These are phyloP conservation scores for Tetranychus urticae DNA, from an alignment of 1,140 invertebrate species.

Conservation along the genomic window DNA sequence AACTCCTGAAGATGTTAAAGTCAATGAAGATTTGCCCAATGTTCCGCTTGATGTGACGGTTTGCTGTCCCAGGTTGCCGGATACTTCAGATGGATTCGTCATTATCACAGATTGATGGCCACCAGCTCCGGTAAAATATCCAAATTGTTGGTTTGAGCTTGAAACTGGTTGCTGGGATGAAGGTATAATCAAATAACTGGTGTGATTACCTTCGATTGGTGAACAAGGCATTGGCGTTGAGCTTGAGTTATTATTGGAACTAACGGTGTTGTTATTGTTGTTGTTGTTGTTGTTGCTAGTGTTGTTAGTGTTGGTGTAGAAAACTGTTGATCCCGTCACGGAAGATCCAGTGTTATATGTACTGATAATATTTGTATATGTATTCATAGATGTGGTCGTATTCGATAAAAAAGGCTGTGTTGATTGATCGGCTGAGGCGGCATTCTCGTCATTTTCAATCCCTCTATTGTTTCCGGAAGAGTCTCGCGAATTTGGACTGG, in stretches of 20 bases:
- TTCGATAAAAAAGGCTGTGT: constrained; percentile 15
- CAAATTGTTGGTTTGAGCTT: not conserved
- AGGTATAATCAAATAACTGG: not conserved
- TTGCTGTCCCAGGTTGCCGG: not conserved
- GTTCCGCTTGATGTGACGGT: not conserved
- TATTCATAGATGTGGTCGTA: constrained; percentile 17
- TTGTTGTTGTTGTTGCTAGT: not conserved
- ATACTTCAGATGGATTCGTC: not conserved
- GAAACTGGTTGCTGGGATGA: not conserved
- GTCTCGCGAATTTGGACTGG: too few relatives aligned
- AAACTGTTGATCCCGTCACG: not conserved
- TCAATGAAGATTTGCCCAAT: too few relatives aligned
- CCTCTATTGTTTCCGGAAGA: too few relatives aligned
- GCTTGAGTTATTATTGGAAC: not conserved
- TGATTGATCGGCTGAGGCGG: too few relatives aligned
- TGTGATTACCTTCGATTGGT: not conserved
- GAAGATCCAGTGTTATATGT: constrained; percentile 9
- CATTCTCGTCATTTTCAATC: too few relatives aligned
- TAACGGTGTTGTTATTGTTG: too few relatives aligned
- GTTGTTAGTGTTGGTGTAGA: not conserved
- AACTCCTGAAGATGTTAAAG: not conserved
- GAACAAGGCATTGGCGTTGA: not conserved
- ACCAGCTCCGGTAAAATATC: not conserved
- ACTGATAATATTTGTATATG: constrained; percentile 16
- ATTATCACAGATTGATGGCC: constrained; percentile 3